These are phyloP conservation scores for Chromis chromis DNA, from an alignment of 2,797 vertebrate species.

Conservation along the genomic window DNA sequence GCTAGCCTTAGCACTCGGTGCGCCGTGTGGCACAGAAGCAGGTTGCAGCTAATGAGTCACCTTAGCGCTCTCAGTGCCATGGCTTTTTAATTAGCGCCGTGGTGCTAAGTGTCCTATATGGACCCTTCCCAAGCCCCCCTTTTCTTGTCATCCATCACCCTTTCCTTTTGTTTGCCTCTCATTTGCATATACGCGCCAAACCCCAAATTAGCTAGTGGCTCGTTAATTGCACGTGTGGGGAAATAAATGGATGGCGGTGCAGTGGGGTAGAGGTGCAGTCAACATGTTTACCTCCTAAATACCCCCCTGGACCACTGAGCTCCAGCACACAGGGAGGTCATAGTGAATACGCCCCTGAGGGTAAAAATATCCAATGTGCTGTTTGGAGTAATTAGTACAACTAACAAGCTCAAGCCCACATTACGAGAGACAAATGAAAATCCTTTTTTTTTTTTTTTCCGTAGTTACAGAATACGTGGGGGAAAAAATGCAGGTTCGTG, in stretches of 20 bases:
- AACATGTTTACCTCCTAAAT: conserved; percentile 84
- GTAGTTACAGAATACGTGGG: conserved; percentile 10
- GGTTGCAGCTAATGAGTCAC: conserved; percentile 83
- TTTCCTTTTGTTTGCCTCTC: conserved; percentile 82
- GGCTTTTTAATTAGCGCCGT: conserved; percentile 86
- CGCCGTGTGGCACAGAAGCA: conserved; percentile 61
- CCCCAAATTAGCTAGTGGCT: conserved; percentile 82
- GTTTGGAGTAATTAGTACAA: conserved; percentile 80
- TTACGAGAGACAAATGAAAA: conserved; percentile 52
- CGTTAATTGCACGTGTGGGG: conserved; percentile 82
- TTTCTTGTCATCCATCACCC: conserved; percentile 81
- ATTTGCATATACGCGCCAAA: conserved; percentile 84
- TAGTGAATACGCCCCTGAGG: conserved; percentile 67
- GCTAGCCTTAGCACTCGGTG: conserved; percentile 52
- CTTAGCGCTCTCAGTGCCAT: conserved; percentile 77
- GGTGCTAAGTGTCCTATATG: conserved; percentile 81
- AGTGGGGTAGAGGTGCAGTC: conserved; percentile 70
- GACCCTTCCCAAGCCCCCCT: conserved; percentile 69
- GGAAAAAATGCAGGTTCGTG: not conserved
- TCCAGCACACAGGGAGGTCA: conserved; percentile 76
- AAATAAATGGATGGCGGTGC: conserved; percentile 77
- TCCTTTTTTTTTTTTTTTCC: conserved; percentile 37
- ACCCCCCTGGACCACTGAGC: conserved; percentile 76
- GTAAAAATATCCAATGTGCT: conserved; percentile 72
- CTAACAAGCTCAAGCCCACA: conserved; percentile 72